Conservation (phyloP, 2,888 invertebrate genomes). For the Eretmocerus hayati region DNA sequence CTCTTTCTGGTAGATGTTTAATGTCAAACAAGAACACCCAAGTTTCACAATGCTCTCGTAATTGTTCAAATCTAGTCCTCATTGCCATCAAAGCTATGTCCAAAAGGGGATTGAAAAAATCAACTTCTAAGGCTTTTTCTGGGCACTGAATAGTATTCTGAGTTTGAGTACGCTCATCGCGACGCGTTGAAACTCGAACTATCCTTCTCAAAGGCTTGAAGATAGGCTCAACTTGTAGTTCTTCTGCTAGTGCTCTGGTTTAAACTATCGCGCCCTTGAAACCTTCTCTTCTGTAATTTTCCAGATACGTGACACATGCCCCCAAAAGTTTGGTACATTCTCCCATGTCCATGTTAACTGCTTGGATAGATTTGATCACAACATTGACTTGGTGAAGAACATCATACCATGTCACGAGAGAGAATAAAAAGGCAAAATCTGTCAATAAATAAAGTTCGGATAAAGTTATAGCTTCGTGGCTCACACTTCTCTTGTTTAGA, state of each 20-base stretch:
- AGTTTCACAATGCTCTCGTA: neutral
- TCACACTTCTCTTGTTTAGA: neutral
- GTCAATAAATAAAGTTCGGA: slow-evolving; percentile 26
- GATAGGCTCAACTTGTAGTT: slow-evolving; percentile 27
- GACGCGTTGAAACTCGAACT: too few relatives aligned
- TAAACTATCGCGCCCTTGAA: slow-evolving; percentile 24
- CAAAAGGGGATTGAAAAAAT: neutral
- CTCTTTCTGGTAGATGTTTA: slow-evolving; percentile 10
- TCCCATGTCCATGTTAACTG: too few relatives aligned
- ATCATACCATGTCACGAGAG: slow-evolving; percentile 35
- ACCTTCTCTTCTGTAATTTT: slow-evolving; percentile 22
- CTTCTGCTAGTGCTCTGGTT: slow-evolving; percentile 30
- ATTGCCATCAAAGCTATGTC: neutral
- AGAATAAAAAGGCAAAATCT: slow-evolving; percentile 31
- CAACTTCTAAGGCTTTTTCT: neutral
- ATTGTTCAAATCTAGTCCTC: slow-evolving; percentile 2
- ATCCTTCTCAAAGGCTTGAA: neutral
- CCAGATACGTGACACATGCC: neutral
- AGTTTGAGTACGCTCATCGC: too few relatives aligned
- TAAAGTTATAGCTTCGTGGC: slow-evolving; percentile 18
- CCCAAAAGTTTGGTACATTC: neutral
- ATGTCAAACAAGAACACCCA: slow-evolving; percentile 21
- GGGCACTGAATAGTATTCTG: too few relatives aligned
- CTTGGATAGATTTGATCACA: slow-evolving; percentile 8
- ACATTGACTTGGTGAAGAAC: slow-evolving; percentile 31